phyloP scores from a whole-genome alignment of 2,888 invertebrate genomes.

The Aspidiotus rigidus region DNA sequence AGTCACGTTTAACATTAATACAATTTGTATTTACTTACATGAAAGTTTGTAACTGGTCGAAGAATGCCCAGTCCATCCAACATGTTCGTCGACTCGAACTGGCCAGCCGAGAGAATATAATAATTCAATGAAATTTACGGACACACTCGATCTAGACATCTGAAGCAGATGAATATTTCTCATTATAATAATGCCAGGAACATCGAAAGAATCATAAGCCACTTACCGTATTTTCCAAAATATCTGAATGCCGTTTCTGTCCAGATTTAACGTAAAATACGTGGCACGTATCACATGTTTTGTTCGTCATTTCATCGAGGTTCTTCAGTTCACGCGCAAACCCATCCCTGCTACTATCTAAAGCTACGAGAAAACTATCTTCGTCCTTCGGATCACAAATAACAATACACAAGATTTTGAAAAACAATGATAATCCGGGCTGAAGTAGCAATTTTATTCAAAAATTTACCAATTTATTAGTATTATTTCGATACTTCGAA shows the following conservation, averaged over 20 bases:
- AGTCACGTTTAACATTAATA: slow-evolving; percentile 2
- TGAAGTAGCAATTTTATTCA: no score
- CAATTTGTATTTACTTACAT: slow-evolving; percentile 26
- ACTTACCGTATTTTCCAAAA: slow-evolving; percentile 65
- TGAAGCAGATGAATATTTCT: slow-evolving; percentile 37
- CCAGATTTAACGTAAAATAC: slow-evolving; percentile 87
- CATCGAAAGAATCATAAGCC: not conserved
- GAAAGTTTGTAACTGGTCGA: slow-evolving; percentile 36
- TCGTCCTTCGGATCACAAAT: not conserved
- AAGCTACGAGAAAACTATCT: slow-evolving; percentile 4
- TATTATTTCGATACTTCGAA: slow-evolving; percentile 48
- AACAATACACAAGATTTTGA: not conserved
- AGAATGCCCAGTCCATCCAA: slow-evolving; percentile 89
- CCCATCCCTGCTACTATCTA: slow-evolving; percentile 13
- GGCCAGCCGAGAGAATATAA: slow-evolving; percentile 75
- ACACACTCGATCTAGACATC: slow-evolving; percentile 44
- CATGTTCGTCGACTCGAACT: slow-evolving; percentile 73
- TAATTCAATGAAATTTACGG: slow-evolving; percentile 51
- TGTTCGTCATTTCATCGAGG: slow-evolving; percentile 75
- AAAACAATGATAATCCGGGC: no score
- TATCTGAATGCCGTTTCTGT: slow-evolving; percentile 65
- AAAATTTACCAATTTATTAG: no score
- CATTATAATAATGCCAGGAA: slow-evolving; percentile 3
- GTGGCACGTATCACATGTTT: slow-evolving; percentile 85
- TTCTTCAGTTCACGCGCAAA: slow-evolving; percentile 59